These are phyloP conservation scores for Diglossa cyanea DNA, from an alignment of 2,797 vertebrate genomes.

Conservation along the genomic window DNA sequence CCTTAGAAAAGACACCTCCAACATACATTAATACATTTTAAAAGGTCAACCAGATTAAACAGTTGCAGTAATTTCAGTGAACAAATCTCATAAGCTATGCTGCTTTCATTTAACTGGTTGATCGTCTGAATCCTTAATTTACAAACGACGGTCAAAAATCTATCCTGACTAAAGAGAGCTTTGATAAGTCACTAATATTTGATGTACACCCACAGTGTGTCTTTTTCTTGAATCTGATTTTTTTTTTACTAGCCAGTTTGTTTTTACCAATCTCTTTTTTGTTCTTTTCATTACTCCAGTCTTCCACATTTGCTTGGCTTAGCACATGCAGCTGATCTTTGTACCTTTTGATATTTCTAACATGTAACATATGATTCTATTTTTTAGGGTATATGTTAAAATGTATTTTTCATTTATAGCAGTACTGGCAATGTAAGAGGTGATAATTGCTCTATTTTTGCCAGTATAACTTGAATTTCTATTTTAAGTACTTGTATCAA, in stretches of 20 bases:
- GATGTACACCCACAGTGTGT: background rate
- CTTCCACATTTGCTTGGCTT: background rate
- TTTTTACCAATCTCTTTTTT: background rate
- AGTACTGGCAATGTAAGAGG: background rate
- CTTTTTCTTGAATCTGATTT: background rate
- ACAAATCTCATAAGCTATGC: background rate
- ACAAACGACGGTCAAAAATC: background rate
- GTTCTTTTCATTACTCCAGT: background rate
- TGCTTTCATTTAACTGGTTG: background rate
- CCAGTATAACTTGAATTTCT: background rate
- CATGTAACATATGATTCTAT: background rate
- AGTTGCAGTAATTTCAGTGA: background rate
- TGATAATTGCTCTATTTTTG: background rate
- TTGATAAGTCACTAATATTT: background rate
- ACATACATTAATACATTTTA: background rate
- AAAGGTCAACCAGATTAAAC: background rate
- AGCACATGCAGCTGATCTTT: background rate
- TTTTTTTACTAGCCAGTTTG: background rate
- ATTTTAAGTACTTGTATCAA: background rate
- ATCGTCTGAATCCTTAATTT: background rate
- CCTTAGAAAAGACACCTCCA: background rate
- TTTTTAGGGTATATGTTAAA: background rate
- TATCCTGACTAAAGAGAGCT: background rate
- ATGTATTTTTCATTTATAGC: background rate
- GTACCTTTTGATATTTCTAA: background rate